Conservation (phyloP, 2,797 vertebrate genomes). For the Phalloptychus januarius region DNA sequence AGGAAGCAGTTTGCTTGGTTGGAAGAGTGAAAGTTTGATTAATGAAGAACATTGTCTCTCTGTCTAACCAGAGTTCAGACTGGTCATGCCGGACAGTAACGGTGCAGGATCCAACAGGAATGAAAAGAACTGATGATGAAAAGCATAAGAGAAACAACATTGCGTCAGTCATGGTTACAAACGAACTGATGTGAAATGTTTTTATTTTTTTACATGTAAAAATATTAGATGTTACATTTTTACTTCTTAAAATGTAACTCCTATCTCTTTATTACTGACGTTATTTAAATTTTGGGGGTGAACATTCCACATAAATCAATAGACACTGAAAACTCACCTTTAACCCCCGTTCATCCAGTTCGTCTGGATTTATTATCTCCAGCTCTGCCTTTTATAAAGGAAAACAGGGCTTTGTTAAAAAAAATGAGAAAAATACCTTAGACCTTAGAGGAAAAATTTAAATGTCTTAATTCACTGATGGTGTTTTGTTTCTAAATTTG, state of each 20-base stretch:
- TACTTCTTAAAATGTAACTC: background rate
- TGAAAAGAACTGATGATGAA: background rate
- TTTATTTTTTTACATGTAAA: no score
- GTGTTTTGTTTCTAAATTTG: background rate
- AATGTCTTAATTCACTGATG: background rate
- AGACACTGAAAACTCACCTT: background rate
- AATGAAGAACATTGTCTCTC: background rate
- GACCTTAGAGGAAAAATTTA: background rate
- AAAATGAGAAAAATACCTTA: background rate
- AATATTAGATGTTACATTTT: no score
- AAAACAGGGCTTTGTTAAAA: background rate
- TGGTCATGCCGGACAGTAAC: background rate
- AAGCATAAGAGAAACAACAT: background rate
- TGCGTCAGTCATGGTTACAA: background rate
- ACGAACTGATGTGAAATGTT: background rate
- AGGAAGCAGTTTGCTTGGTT: constrained; percentile 24
- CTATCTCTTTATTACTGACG: background rate
- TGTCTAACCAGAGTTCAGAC: background rate
- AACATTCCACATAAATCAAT: background rate
- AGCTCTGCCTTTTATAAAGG: background rate
- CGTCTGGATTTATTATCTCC: background rate
- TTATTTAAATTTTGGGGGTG: background rate
- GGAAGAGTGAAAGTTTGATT: constrained; percentile 27
- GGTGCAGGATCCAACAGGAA: background rate
- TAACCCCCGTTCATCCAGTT: background rate